phyloP scores from a whole-genome alignment of 2,797 vertebrate genomes.

The Sebastes nivosus region DNA sequence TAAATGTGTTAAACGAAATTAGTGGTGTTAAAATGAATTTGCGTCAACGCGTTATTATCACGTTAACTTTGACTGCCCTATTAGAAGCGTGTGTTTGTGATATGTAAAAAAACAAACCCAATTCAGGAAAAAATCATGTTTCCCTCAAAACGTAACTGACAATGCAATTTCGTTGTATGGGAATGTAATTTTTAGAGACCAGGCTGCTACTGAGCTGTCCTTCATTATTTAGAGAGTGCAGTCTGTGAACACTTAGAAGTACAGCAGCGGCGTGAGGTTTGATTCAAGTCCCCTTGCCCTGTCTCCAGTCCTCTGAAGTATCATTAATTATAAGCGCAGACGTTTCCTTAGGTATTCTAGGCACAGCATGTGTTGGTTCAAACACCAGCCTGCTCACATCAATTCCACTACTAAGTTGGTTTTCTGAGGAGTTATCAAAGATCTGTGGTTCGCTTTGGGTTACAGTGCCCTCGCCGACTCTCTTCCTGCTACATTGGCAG shows the following conservation, averaged over 20 bases:
- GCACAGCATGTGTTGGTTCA: conserved; percentile 45
- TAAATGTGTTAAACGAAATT: neutral
- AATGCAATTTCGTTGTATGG: neutral
- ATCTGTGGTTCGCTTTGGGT: conserved; percentile 37
- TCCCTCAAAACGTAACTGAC: too few relatives aligned
- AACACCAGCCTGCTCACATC: conserved; percentile 35
- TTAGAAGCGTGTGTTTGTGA: neutral
- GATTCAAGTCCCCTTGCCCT: conserved; percentile 40
- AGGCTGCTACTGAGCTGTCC: neutral
- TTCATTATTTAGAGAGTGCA: conserved; percentile 36
- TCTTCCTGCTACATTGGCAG: conserved; percentile 33
- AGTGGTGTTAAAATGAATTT: neutral
- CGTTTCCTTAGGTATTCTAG: conserved; percentile 48
- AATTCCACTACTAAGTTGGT: conserved; percentile 27
- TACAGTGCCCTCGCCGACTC: conserved; percentile 21
- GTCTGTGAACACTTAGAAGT: conserved; percentile 23
- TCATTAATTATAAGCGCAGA: conserved; percentile 47
- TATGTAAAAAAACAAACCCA: neutral
- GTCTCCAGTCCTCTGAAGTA: conserved; percentile 38
- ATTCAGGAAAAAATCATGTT: too few relatives aligned
- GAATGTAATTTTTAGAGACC: neutral
- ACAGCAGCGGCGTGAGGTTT: conserved; percentile 6
- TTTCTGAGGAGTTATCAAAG: conserved; percentile 57
- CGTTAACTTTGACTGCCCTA: neutral
- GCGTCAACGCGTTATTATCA: too few relatives aligned